Base-by-base conservation (phyloP, 30 jellyfish, hydroid and myxozoan species). In the Hydractinia symbiolongicarpus region DNA sequence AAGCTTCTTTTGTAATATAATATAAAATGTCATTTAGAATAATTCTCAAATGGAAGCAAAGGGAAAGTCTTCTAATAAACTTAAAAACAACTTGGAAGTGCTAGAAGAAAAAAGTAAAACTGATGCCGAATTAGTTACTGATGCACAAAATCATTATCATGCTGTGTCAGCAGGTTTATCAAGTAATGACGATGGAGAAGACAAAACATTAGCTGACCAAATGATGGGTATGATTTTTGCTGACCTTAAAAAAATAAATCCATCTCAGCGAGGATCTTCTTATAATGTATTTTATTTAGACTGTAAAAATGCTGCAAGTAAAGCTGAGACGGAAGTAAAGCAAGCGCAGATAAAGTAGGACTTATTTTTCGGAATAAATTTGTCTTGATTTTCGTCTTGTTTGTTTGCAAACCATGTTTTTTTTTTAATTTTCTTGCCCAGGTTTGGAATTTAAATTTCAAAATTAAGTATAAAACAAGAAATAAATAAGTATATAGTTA, bases 161-260 rank as follows among this genome's bases (percentile, higher is more conserved):
- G 97, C 97, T 8, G 97, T 90, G 49, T 90, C 97, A 50, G 97
- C 97, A 5, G 97, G 97, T 53, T 79, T 90, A 4, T 90, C 97
- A 44, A 81, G 94, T 53, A 90, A 90, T 61, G 85, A 88, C 13
- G 97, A 90, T 78, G 97, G 97, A 4, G 97, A 90, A 74, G 97
- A 90, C 77, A 90, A 90, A 69, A 90, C 97, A 7, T 79, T 90
- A n/a, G 88, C 97, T 49, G 97, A 90, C 82, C 97, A 90, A 54
- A 72, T 90, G 17, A 90, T 90, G 95, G 97, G 97, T 90, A 62
- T 20, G 79, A 1, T 10, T 10, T 14, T 15, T 68, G 1, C 44
- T 30, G 44, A 30, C 44, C 44, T 30, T 30, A 72, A 72, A 19
- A 72, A 7, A 9, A 14, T 1, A 13, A 16, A 11, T 19, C 50